Evolutionary conservation across 2,797 vertebrate species (phyloP), one percentile per base, ranked within the genome.

Genomic region (Syngnathus acus): DNA sequence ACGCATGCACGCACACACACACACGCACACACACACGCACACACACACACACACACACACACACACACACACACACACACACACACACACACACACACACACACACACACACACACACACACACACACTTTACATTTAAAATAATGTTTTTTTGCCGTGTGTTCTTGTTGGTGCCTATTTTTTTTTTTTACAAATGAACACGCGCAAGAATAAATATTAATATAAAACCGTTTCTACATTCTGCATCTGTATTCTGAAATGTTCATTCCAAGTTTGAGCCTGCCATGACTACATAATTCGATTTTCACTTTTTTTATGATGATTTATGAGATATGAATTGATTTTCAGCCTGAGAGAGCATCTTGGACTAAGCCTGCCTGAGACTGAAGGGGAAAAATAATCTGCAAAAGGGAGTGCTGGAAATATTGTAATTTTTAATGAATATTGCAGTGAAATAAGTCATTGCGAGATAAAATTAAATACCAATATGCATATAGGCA

Each of bases 311-410:
- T 79, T 74, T 76, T 79, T 53, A 78, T 77, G 69, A 68, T 58
- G 55, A 48, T 47, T 66, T 55, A 58, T 32, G 32, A 32, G 32
- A 32, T 58, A 60, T 42, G 65, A 75, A 76, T 79, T 65, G 59
- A 72, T 75, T 81, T 82, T 78, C 65, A 79, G 70, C 75, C 60
- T 73, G 66, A 72, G 64, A 71, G 62, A 69, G 10, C 67, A 72
- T 54, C 65, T 61, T 75, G 63, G 57, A 67, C 58, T 61, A 65
- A 66, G 66, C 53, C 47, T 65, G 65, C 65, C 59, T 72, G 71
- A 76, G 65, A 64, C 13, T 26, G 40, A 21, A 16, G 60, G 21
- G 17, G 26, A 68, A 55, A 38, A 65, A 72, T 26, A 32, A 47
- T 54, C 57, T 45, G 37, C 65, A 63, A 45, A 68, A 63, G 54